These are phyloP conservation scores for Agonopterix heracliana DNA, from an alignment of 2,888 invertebrate species.

Conservation along the genomic window DNA sequence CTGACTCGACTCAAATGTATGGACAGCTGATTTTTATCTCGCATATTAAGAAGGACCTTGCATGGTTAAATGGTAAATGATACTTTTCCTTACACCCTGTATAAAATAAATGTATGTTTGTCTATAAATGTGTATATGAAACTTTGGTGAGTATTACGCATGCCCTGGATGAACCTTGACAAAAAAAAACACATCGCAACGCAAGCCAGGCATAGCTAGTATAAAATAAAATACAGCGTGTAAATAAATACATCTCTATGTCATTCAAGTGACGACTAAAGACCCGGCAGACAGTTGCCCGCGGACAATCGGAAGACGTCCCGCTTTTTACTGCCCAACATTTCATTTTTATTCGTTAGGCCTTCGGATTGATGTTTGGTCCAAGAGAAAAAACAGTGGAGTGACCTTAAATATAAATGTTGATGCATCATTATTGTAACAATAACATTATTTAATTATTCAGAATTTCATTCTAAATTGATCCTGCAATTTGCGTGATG, in stretches of 20 bases:
- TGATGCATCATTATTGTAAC: too few relatives aligned
- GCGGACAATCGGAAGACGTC: slow-evolving; percentile 35
- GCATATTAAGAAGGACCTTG: too few relatives aligned
- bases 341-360: slow-evolving; percentile 56
- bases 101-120: too few relatives aligned
- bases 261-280: slow-evolving; percentile 4
- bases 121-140: not conserved
- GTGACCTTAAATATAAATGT: too few relatives aligned
- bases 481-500: too few relatives aligned
- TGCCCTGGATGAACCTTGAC: not conserved
- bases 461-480: too few relatives aligned
- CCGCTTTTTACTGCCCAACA: slow-evolving; percentile 54
- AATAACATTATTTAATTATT: too few relatives aligned
- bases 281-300: slow-evolving; percentile 7
- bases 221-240: not conserved
- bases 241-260: slow-evolving; percentile 16
- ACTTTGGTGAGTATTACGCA: not conserved
- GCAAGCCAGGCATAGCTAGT: not conserved
- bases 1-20: too few relatives aligned
- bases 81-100: too few relatives aligned
- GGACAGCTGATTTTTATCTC: too few relatives aligned
- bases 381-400: slow-evolving; percentile 10
- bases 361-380: slow-evolving; percentile 23
- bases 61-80: too few relatives aligned
- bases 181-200: not conserved